Conservation (phyloP, 2,113 vertebrate genomes). For the Ploceus nigricollis region DNA sequence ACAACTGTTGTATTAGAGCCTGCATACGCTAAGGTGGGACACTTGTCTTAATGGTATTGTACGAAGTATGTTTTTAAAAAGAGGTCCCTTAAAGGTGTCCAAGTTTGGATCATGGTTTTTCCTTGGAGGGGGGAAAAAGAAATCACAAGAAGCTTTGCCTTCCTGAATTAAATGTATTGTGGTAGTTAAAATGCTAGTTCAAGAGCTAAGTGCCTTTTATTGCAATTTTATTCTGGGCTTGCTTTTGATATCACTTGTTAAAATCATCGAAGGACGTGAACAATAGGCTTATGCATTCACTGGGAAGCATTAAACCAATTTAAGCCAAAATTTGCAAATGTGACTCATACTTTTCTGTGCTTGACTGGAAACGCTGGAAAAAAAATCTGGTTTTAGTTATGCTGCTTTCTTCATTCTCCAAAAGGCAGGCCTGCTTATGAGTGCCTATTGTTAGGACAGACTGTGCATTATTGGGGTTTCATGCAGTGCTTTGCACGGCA, state of each 20-base stretch:
- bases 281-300: conserved; percentile 39
- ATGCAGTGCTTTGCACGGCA: background rate
- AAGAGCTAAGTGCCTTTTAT: conserved; percentile 1
- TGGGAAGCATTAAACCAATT: conserved; percentile 45
- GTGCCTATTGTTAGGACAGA: background rate
- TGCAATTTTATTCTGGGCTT: conserved; percentile 40
- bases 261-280: background rate
- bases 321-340: conserved; percentile 52
- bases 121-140: fast-evolving
- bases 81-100: background rate
- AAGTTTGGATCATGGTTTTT: background rate
- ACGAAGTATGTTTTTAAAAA: background rate
- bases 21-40: background rate
- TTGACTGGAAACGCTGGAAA: background rate
- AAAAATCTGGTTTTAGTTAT: background rate
- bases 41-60: background rate
- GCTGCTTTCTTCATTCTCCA: background rate
- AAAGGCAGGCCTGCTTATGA: background rate
- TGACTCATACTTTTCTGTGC: conserved; percentile 50
- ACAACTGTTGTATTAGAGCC: background rate
- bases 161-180: background rate
- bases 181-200: background rate
- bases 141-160: background rate
- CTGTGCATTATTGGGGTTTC: background rate
- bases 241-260: conserved; percentile 30